These are phyloP conservation scores for Phylloscopus whistleri DNA, from an alignment of 2,113 vertebrate species.

Conservation along the genomic window DNA sequence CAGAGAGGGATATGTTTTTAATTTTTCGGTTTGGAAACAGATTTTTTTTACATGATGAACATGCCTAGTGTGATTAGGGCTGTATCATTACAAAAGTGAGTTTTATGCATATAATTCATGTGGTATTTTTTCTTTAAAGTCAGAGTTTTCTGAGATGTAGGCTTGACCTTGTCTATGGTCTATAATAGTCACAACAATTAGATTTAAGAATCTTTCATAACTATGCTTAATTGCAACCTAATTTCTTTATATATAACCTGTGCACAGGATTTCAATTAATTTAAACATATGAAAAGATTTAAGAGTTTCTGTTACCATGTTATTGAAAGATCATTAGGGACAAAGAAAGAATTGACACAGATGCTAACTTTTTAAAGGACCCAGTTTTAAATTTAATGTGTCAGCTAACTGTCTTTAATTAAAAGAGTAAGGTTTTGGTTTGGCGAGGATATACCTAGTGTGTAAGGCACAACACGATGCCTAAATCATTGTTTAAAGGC, in stretches of 20 bases:
- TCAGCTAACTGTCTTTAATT: background rate
- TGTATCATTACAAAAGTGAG: background rate
- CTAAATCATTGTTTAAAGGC: background rate
- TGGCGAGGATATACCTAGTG: background rate
- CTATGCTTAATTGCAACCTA: constrained; percentile 60
- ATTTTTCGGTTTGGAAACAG: background rate
- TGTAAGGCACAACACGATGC: background rate
- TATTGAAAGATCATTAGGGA: constrained; percentile 52
- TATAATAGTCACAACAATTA: constrained; percentile 47
- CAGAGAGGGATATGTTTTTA: background rate
- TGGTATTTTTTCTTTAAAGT: background rate
- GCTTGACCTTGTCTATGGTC: constrained; percentile 43
- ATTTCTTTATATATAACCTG: constrained; percentile 59
- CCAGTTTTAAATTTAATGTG: background rate
- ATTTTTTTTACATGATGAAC: background rate
- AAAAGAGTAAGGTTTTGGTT: background rate
- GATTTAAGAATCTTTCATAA: constrained; percentile 56
- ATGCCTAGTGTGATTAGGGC: background rate
- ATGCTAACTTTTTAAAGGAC: constrained; percentile 25
- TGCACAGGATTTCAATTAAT: constrained; percentile 54
- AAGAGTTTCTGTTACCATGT: constrained; percentile 4
- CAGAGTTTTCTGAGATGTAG: background rate
- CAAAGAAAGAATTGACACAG: constrained; percentile 25
- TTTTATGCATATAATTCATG: background rate
- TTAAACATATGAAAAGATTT: constrained; percentile 37